A percentile compares a stretch with the other conserved stretches of the same genome.
Evolutionary conservation across 2,888 invertebrate genomes (phyloP).

Genomic region (Toxonevra muliebris): DNA sequence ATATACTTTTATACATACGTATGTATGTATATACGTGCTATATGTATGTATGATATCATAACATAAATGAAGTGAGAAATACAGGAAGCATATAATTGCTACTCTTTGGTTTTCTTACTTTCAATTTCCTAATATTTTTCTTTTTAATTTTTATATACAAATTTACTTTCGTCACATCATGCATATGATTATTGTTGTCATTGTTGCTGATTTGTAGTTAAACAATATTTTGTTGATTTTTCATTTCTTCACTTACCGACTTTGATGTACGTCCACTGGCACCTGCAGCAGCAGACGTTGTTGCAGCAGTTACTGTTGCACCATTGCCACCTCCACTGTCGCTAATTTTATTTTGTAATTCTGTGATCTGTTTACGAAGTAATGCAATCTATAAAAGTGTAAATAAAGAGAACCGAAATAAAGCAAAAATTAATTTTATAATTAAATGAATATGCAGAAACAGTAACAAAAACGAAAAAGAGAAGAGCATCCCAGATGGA

Average conservation of each 20-base stretch:
- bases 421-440: too few relatives aligned
- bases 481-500: too few relatives aligned
- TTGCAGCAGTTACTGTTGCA: constrained; percentile 27
- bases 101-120: too few relatives aligned
- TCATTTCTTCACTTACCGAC: constrained; percentile 52
- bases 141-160: too few relatives aligned
- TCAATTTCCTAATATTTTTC: too few relatives aligned
- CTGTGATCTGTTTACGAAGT: constrained; percentile 62
- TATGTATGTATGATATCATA: background rate
- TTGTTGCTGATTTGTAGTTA: too few relatives aligned
- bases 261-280: constrained; percentile 48
- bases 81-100: too few relatives aligned
- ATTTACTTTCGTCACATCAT: too few relatives aligned
- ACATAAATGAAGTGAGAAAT: too few relatives aligned
- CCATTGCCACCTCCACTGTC: constrained; percentile 44
- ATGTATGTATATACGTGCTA: background rate
- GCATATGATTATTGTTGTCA: too few relatives aligned
- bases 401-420: constrained; percentile 8
- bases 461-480: too few relatives aligned
- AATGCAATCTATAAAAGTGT: constrained; percentile 59
- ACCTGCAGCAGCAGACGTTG: constrained; percentile 26
- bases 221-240: background rate
- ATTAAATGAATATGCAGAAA: too few relatives aligned
- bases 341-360: constrained; percentile 55
- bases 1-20: background rate